Evolutionary conservation across 1,140 invertebrate species (phyloP).

Genomic region (Druon quercuslanigerum): DNA sequence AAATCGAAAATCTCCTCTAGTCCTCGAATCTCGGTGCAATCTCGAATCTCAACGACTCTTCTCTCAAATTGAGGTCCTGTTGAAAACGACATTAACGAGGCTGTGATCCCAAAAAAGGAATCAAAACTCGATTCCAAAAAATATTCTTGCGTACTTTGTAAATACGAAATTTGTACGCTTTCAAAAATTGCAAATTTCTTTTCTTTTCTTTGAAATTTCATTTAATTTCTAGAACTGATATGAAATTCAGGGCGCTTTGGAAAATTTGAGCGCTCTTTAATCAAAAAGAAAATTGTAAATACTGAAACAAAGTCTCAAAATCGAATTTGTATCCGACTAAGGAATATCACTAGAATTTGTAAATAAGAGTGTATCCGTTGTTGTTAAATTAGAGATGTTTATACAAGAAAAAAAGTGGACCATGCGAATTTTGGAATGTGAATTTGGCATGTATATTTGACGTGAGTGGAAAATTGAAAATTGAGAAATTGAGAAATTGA

Average conservation of each 20-base stretch:
- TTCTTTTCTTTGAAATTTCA: no score
- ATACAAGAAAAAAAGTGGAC: conserved; percentile 8
- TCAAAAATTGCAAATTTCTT: neutral
- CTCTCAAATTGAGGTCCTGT: neutral
- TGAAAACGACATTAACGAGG: neutral
- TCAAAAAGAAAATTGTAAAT: neutral
- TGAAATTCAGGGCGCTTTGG: no score
- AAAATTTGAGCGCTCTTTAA: neutral
- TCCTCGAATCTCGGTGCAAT: conserved; percentile 53
- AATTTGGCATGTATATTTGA: neutral
- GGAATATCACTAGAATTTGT: neutral
- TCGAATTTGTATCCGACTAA: neutral
- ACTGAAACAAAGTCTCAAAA: neutral
- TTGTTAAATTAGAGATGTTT: conserved; percentile 25
- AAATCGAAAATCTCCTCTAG: conserved; percentile 58
- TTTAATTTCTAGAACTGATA: no score
- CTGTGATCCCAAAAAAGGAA: conserved; percentile 13
- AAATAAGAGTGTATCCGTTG: conserved; percentile 23
- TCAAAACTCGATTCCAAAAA: conserved; percentile 14
- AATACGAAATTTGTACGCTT: neutral
- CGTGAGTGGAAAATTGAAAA: neutral
- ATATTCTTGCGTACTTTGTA: conserved; percentile 4
- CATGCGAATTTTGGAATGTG: neutral
- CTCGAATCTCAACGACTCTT: conserved; percentile 15
- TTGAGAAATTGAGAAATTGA: neutral